phyloP scores from a whole-genome alignment of 2,113 vertebrate genomes.

The Chitala chitala region DNA sequence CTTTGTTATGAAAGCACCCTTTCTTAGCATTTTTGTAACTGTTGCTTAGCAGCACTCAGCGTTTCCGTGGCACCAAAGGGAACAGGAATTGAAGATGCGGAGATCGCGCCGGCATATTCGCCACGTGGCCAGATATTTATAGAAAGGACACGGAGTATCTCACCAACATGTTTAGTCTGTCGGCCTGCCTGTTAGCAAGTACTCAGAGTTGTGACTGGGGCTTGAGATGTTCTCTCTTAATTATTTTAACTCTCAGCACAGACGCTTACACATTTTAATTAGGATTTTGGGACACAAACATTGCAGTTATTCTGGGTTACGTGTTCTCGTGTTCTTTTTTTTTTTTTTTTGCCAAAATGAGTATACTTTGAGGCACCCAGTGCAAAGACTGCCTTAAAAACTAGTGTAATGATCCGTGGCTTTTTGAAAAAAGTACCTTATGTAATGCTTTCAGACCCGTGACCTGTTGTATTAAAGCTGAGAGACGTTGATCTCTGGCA shows the following conservation, averaged over 20 bases:
- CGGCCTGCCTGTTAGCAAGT: slow-evolving; percentile 9
- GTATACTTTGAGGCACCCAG: background rate
- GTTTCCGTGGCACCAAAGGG: too few species aligned
- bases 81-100: slow-evolving; percentile 1
- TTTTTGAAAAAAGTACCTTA: slow-evolving; percentile 9
- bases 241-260: slow-evolving; percentile 11
- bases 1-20: background rate
- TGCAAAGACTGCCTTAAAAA: background rate
- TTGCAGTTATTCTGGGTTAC: background rate
- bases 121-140: slow-evolving; percentile 9
- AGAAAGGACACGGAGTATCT: slow-evolving; percentile 6
- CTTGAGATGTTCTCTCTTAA: slow-evolving; percentile 13
- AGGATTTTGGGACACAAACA: slow-evolving; percentile 2
- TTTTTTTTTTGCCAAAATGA: background rate
- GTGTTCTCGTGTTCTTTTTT: background rate
- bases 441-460: slow-evolving; percentile 6
- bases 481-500: background rate
- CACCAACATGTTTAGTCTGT: background rate
- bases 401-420: background rate
- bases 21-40: background rate
- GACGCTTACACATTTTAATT: slow-evolving; percentile 12
- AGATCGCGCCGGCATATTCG: slow-evolving; percentile 2
- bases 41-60: too few species aligned
- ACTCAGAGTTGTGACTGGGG: slow-evolving; percentile 3
- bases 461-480: background rate